Evolutionary conservation across 2,888 invertebrate species (phyloP), one percentile per base, ranked within the genome.

Genomic region (Scaptomyza polygonia): DNA sequence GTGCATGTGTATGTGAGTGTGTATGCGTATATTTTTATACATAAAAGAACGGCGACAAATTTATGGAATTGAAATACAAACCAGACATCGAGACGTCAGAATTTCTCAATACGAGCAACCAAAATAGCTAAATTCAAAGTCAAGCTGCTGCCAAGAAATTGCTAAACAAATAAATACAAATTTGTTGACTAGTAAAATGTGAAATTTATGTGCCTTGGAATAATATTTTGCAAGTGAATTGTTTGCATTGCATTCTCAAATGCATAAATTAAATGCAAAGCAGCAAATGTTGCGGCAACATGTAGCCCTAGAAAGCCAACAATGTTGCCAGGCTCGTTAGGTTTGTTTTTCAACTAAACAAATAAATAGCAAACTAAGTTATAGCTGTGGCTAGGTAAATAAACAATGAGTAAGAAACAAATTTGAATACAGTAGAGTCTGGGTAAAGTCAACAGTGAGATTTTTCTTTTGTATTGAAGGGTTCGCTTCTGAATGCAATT

Each of bases 1-100:
- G 21, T 8, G 7, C 5, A 12, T 30, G 18, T 32, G 11, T 27
- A n/a, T 18, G 21, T 5, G 25, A 5, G 25, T 25, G 25, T 25
- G 25, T 25, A 25, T 25, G 25, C 25, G 25, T 63, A 44, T 51
- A 44, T 51, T 11, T 32, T 9, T n/a, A 11, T 43, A 36, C 14
- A 8, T 3, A 7, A 34, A n/a, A 34, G 11, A 34, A 34, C 70
- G 72, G 78, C 76, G 82, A 83, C 84, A 79, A 83, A 86, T 83
- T 88, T 88, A 88, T 84, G 61, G 88, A 77, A 84, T 71, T 79
- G 80, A 83, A 80, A 84, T 72, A 83, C 67, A 83, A 88, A 77
- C 72, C 88, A 84, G 84, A 84, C 84, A 86, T 67, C 64, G 81
- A 77, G 84, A 83, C 84, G 88, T 84, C 84, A 76, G 73, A 67